These are phyloP conservation scores for Chromobotia macracanthus DNA, from an alignment of 2,797 vertebrate species.

Conservation along the genomic window DNA sequence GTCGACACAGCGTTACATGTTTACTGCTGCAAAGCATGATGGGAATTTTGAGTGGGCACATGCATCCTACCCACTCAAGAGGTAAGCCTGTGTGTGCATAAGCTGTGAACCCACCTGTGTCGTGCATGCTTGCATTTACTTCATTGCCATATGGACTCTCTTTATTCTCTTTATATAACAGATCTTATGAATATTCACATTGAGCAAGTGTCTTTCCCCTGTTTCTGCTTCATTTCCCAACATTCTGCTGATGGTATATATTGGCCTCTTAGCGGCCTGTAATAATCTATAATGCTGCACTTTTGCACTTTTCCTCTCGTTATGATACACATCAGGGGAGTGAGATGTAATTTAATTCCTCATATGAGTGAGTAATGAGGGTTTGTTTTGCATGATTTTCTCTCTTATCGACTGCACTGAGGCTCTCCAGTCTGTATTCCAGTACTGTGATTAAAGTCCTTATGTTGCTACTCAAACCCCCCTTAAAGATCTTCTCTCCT, in stretches of 20 bases:
- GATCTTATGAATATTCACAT: neutral
- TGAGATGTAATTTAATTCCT: slow-evolving; percentile 49
- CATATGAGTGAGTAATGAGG: slow-evolving; percentile 32
- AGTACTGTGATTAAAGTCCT: slow-evolving; percentile 65
- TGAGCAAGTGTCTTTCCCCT: neutral
- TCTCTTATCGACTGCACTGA: slow-evolving; percentile 61
- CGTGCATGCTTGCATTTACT: slow-evolving; percentile 8
- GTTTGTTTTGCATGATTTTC: slow-evolving; percentile 51
- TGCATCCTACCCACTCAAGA: no score
- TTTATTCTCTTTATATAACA: slow-evolving; percentile 6
- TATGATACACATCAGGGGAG: slow-evolving; percentile 35
- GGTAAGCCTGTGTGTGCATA: no score
- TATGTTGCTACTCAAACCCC: slow-evolving; percentile 57
- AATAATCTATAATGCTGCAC: slow-evolving; percentile 27
- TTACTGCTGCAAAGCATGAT: slow-evolving; percentile 46
- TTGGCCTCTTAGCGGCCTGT: neutral
- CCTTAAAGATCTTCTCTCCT: slow-evolving; percentile 56
- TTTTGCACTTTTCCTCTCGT: slow-evolving; percentile 11
- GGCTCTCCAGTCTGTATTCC: slow-evolving; percentile 56
- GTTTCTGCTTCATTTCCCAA: neutral
- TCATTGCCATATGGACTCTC: neutral
- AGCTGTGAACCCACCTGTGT: neutral
- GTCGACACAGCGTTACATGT: slow-evolving; percentile 41
- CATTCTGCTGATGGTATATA: slow-evolving; percentile 2
- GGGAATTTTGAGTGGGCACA: slow-evolving; percentile 50